Base-by-base conservation (phyloP, 2,888 invertebrate genomes). In the Macrophya annulata region DNA sequence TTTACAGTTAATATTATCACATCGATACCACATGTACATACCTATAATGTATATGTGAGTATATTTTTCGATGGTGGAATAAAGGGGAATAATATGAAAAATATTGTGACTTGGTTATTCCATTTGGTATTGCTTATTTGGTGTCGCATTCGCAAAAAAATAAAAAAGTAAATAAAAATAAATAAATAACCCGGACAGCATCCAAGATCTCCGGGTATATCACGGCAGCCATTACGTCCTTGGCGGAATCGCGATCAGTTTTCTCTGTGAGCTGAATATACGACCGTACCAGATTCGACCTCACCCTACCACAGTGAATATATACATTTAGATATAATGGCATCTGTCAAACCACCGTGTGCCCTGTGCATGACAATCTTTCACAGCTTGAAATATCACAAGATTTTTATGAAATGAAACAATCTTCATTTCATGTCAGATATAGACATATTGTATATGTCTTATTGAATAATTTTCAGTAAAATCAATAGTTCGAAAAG, bases 331-430 rank as follows among this genome's bases (percentile, higher is more conserved):
- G 55, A 31, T n/a, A 37, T 77, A 77, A 77, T 77, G 77, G 77
- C 51, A 55, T 55, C 51, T 77, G 55, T 77, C 77, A 77, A 77
- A 55, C 51, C 55, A 77, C 77, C 48, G 55, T 77, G 77, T 31
- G 51, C 77, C 51, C 77, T 51, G 77, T 15, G 31, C 77, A 48
- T 77, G 77, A 77, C 77, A 77, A 51, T 51, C 55, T 31, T 51
- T 17, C 37, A 37, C 6, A 17, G 8, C 51, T 37, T 37, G 55
- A 77, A 17, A 51, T 51, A 77, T 55, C n/a, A 15, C 43, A 62
- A 62, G 62, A 81, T 81, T 40, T 43, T 43, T 15, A 62, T 25
- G 21, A 43, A 62, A 59, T 62, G 21, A 81, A 21, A 62, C 62
- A 40, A 81, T 31, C 21, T 59, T 40, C 21, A n/a, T 62, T 37